A percentile compares a stretch with the other conserved stretches of the same genome.
phyloP scores from a whole-genome alignment of 2,888 invertebrate species.

The Piscicola geometra region DNA sequence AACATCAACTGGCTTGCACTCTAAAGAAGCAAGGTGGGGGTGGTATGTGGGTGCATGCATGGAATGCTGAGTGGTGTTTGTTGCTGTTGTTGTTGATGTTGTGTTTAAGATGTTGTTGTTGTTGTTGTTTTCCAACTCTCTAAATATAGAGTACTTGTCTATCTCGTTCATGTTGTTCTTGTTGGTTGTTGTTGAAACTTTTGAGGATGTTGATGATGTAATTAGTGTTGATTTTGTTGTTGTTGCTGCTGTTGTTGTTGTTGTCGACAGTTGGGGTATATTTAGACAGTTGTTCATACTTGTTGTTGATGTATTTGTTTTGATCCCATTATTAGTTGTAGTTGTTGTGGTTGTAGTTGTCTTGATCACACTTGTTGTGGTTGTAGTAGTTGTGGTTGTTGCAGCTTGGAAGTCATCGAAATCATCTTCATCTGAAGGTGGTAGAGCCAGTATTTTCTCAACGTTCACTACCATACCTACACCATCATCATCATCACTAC shows the following conservation, averaged over 20 bases:
- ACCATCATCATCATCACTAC: too few relatives aligned
- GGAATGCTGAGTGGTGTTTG: too few relatives aligned
- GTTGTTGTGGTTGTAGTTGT: too few relatives aligned
- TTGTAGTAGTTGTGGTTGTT: neutral
- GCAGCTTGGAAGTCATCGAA: constrained; percentile 4
- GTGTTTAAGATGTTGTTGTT: neutral
- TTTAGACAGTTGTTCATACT: too few relatives aligned
- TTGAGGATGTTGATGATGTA: neutral
- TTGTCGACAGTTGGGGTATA: too few relatives aligned
- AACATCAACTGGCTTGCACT: too few relatives aligned
- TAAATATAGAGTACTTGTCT: constrained; percentile 10
- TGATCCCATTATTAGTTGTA: too few relatives aligned
- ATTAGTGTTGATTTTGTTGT: neutral
- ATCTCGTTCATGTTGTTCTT: neutral
- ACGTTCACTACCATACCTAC: too few relatives aligned
- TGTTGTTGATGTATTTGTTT: too few relatives aligned
- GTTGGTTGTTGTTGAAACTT: neutral
- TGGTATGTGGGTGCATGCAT: too few relatives aligned
- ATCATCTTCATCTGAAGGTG: neutral
- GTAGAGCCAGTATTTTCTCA: neutral
- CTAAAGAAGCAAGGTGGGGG: too few relatives aligned
- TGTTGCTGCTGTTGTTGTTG: neutral
- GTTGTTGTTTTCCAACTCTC: neutral
- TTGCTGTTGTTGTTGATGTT: too few relatives aligned
- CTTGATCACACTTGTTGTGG: neutral